Evolutionary conservation across 2,888 invertebrate genomes (phyloP).

Genomic region (Saturnia pavonia): DNA sequence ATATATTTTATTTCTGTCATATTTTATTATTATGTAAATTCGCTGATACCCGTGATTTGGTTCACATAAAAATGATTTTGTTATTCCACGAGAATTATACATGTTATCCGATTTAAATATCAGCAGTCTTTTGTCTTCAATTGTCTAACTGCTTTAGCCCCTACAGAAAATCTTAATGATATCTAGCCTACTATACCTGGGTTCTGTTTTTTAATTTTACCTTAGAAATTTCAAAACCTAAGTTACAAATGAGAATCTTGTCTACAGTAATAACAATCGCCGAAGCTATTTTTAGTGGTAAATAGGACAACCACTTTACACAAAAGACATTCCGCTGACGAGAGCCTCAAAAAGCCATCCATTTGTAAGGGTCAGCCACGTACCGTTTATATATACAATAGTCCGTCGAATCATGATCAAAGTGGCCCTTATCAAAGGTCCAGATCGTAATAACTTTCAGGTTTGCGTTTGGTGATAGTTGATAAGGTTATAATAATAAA

Average conservation of each 20-base stretch:
- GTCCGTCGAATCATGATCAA: conserved; percentile 43
- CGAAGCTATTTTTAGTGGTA: background rate
- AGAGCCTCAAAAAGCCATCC: conserved; percentile 31
- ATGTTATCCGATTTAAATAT: too few species aligned
- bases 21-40: too few species aligned
- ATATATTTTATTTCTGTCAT: too few species aligned
- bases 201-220: background rate
- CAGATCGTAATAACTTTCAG: conserved; percentile 11
- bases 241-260: background rate
- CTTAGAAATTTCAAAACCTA: background rate
- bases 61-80: too few species aligned
- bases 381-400: conserved; percentile 45
- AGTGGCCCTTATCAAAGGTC: conserved; percentile 29
- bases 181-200: too few species aligned
- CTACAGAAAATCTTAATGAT: too few species aligned
- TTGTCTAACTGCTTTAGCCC: too few species aligned
- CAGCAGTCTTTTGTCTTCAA: too few species aligned
- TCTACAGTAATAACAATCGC: background rate
- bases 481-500: background rate
- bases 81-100: too few species aligned
- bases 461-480: background rate
- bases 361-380: conserved; percentile 43
- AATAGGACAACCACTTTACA: conserved; percentile 25
- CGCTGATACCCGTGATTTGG: too few species aligned
- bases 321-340: conserved; percentile 29